A percentile compares a stretch with the other conserved stretches of the same genome.
Conservation (phyloP, 2,797 vertebrate species). For the Rachycentron canadum region DNA sequence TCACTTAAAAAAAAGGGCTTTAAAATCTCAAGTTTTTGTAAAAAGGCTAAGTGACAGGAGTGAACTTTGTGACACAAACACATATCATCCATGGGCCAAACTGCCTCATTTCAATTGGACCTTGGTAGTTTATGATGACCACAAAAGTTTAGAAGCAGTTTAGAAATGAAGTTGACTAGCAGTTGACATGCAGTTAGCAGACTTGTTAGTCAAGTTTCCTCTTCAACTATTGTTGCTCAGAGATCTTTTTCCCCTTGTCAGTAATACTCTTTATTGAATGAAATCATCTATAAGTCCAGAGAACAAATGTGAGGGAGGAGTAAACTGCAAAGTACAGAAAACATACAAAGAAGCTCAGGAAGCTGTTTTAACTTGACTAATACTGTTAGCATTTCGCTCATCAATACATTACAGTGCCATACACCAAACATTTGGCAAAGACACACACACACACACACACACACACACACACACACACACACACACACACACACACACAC, state of each 20-base stretch:
- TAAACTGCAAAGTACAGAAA: not conserved
- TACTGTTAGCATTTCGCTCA: not conserved
- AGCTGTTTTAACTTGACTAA: not conserved
- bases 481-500: not conserved
- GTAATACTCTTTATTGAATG: not conserved
- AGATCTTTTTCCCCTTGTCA: not conserved
- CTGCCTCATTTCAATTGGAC: too few species aligned
- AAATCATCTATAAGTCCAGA: not conserved
- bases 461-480: not conserved
- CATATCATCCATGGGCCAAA: too few species aligned
- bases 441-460: not conserved
- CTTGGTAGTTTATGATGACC: too few species aligned
- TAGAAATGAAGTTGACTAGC: not conserved
- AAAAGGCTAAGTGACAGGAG: too few species aligned
- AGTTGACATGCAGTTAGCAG: not conserved
- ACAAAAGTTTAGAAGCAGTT: too few species aligned
- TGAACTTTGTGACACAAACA: too few species aligned
- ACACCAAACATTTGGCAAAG: not conserved
- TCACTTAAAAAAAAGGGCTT: not conserved
- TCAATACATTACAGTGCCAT: not conserved
- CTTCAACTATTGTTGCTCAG: not conserved
- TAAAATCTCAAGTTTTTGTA: too few species aligned
- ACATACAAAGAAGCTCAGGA: not conserved
- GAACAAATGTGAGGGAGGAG: not conserved
- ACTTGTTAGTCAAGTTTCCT: not conserved